Conservation (phyloP, 1,140 invertebrate species). For the Brachionus rubens region DNA sequence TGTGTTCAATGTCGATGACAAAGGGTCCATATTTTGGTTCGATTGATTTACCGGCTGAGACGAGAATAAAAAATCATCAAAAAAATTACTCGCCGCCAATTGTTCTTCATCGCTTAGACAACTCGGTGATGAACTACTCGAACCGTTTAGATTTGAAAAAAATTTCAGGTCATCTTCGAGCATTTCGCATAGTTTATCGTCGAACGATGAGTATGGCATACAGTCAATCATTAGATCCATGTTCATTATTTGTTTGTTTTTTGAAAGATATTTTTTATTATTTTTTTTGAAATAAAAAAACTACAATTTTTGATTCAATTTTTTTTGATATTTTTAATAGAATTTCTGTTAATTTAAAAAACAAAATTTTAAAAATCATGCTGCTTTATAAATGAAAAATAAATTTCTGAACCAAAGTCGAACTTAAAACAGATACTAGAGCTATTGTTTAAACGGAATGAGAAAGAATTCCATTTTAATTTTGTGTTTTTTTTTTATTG, state of each 20-base stretch:
- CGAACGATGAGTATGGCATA: not conserved
- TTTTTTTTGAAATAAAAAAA: constrained; percentile 6
- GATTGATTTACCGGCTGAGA: not conserved
- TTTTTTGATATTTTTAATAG: no score
- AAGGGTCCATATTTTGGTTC: constrained; percentile 6
- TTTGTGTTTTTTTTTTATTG: no score
- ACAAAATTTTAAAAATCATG: no score
- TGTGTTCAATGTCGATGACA: constrained; percentile 4
- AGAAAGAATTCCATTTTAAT: no score
- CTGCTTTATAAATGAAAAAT: no score
- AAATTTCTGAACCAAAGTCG: no score
- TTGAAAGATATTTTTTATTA: constrained; percentile 1
- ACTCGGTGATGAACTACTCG: constrained; percentile 14
- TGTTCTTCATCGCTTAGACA: constrained; percentile 27
- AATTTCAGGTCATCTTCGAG: constrained; percentile 38
- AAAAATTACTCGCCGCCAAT: not conserved
- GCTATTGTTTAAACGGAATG: no score
- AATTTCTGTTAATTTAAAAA: no score
- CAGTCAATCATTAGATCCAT: constrained; percentile 46
- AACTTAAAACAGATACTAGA: no score
- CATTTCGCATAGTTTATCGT: constrained; percentile 41
- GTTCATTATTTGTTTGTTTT: constrained; percentile 27
- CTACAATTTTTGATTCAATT: no score
- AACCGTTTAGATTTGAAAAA: not conserved
- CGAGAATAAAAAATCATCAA: constrained; percentile 2